phyloP scores from a whole-genome alignment of 2,113 vertebrate species.

The Genyomyrus donnyi region DNA sequence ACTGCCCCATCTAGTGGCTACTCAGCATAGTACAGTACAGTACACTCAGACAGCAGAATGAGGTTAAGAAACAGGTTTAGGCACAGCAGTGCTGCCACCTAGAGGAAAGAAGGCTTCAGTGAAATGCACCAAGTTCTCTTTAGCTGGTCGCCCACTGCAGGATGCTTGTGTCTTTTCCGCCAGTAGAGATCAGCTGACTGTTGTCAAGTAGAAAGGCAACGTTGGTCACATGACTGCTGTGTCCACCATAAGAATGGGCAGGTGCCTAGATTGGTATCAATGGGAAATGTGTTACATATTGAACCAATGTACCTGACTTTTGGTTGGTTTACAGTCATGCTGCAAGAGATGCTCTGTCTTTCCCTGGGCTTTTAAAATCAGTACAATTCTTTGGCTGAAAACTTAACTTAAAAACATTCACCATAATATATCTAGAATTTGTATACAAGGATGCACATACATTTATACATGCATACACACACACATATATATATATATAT shows the following conservation, averaged over 20 bases:
- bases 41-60: conserved; percentile 35
- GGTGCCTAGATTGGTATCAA: conserved; percentile 56
- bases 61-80: conserved; percentile 33
- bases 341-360: background rate
- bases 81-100: conserved; percentile 57
- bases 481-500: too few species aligned
- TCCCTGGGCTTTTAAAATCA: background rate
- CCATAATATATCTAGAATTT: background rate
- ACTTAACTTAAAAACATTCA: background rate
- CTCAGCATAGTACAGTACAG: conserved; percentile 35
- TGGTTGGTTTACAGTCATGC: background rate
- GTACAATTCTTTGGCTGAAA: background rate
- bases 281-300: background rate
- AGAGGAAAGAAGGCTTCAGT: conserved; percentile 47
- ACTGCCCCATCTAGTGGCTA: conserved; percentile 47
- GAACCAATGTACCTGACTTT: background rate
- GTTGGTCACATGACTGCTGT: conserved; percentile 93
- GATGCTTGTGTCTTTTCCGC: conserved; percentile 81
- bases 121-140: conserved; percentile 29
- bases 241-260: conserved; percentile 72
- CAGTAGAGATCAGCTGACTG: conserved; percentile 71
- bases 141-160: conserved; percentile 79
- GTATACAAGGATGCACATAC: background rate
- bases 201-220: conserved; percentile 79
- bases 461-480: too few species aligned